Evolutionary conservation across 1,140 invertebrate genomes (phyloP).

Genomic region (Teleogryllus occipitalis): DNA sequence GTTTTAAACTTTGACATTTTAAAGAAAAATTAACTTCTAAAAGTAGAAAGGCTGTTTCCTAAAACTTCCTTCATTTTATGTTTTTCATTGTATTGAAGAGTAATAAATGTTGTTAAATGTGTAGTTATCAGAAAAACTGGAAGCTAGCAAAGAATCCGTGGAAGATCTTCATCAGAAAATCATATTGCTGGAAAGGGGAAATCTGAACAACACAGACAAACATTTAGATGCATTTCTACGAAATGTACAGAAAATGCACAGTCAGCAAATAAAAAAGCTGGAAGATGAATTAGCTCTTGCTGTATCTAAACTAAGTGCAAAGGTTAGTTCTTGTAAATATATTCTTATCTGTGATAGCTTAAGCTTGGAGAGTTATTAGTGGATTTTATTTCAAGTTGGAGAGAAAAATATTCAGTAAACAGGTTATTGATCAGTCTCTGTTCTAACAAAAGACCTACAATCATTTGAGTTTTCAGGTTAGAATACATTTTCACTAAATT

Average conservation of each 20-base stretch:
- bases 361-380: too few relatives aligned
- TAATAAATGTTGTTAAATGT: neutral
- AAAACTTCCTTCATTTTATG: too few relatives aligned
- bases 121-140: neutral
- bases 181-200: neutral
- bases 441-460: too few relatives aligned
- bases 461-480: too few relatives aligned
- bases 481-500: too few relatives aligned
- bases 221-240: neutral
- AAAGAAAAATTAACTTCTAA: too few relatives aligned
- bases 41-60: too few relatives aligned
- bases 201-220: neutral
- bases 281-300: neutral
- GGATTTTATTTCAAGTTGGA: too few relatives aligned
- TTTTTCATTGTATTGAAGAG: too few relatives aligned
- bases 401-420: too few relatives aligned
- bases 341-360: neutral
- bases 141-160: neutral
- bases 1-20: too few relatives aligned
- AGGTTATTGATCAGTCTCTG: too few relatives aligned
- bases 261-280: neutral
- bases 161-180: slow-evolving; percentile 11
- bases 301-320: neutral
- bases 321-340: neutral
- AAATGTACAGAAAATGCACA: neutral